phyloP scores from a whole-genome alignment of 2,113 vertebrate genomes.

The Ahaetulla prasina region DNA sequence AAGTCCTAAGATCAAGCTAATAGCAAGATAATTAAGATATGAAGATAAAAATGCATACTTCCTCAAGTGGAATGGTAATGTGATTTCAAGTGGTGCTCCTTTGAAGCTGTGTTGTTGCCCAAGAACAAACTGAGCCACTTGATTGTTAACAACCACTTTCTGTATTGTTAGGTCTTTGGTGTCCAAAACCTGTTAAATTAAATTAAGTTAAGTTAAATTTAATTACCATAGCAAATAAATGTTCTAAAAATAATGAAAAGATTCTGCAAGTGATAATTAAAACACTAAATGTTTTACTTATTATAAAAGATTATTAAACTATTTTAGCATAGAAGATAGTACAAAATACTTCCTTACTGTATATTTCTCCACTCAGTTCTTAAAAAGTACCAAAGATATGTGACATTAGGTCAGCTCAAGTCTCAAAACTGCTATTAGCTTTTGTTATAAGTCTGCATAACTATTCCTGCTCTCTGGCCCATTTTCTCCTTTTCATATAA shows the following conservation, averaged over 20 bases:
- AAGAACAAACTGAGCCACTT: slow-evolving; percentile 77
- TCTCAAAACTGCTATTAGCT: not conserved
- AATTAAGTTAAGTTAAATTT: too few species aligned
- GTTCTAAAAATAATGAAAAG: not conserved
- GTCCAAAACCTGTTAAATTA: slow-evolving; percentile 84
- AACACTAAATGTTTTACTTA: not conserved
- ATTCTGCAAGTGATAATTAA: not conserved
- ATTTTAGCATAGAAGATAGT: not conserved
- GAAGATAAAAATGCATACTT: slow-evolving; percentile 70
- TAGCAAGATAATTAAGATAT: not conserved
- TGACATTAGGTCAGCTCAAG: not conserved
- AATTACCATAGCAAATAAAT: not conserved
- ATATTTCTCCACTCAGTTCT: not conserved
- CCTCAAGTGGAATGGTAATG: slow-evolving; percentile 80
- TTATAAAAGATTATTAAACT: not conserved
- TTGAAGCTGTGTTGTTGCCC: slow-evolving; percentile 86
- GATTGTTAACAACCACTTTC: slow-evolving; percentile 80
- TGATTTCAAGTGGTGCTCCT: slow-evolving; percentile 84
- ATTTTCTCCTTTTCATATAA: not conserved
- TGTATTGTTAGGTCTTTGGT: slow-evolving; percentile 81
- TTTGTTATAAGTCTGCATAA: not conserved
- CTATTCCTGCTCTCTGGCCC: not conserved
- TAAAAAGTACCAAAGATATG: not conserved
- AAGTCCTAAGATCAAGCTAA: not conserved
- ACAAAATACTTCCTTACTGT: not conserved